Conservation (phyloP, 2,113 vertebrate species). For the Corythoichthys intestinalis region DNA sequence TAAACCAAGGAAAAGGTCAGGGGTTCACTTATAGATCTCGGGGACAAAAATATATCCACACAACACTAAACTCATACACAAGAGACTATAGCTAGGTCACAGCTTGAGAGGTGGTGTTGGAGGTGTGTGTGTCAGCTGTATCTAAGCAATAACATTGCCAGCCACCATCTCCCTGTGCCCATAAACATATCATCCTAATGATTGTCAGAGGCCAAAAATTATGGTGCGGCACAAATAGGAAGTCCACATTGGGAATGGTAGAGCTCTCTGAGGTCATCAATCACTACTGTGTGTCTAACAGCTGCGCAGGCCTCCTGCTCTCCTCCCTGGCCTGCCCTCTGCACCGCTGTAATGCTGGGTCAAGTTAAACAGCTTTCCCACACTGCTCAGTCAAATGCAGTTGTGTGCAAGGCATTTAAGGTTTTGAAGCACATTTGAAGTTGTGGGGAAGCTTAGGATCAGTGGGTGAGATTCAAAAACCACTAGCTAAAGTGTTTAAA, state of each 20-base stretch:
- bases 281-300: slow-evolving; percentile 52
- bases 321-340: slow-evolving; percentile 21
- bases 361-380: slow-evolving; percentile 44
- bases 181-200: slow-evolving; percentile 30
- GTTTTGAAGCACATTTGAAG: slow-evolving; percentile 21
- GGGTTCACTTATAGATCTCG: slow-evolving; percentile 1
- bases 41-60: slow-evolving; percentile 14
- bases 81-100: slow-evolving; percentile 22
- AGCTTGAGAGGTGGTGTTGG: slow-evolving; percentile 7
- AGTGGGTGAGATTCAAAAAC: slow-evolving; percentile 15
- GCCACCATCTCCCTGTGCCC: slow-evolving; percentile 8
- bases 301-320: slow-evolving; percentile 37
- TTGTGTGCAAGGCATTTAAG: not conserved
- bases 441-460: slow-evolving; percentile 17
- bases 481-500: slow-evolving; percentile 10
- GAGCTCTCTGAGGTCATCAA: slow-evolving; percentile 31
- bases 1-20: slow-evolving; percentile 1
- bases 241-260: slow-evolving; percentile 24
- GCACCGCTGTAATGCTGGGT: slow-evolving; percentile 36
- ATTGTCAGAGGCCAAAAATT: slow-evolving; percentile 34
- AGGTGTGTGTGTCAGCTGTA: slow-evolving; percentile 2
- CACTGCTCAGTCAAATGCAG: slow-evolving; percentile 20
- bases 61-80: not conserved
- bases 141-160: slow-evolving; percentile 22
- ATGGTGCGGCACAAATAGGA: slow-evolving; percentile 38